phyloP scores from a whole-genome alignment of 2,888 invertebrate species.

The Amblyjoppa proteus region DNA sequence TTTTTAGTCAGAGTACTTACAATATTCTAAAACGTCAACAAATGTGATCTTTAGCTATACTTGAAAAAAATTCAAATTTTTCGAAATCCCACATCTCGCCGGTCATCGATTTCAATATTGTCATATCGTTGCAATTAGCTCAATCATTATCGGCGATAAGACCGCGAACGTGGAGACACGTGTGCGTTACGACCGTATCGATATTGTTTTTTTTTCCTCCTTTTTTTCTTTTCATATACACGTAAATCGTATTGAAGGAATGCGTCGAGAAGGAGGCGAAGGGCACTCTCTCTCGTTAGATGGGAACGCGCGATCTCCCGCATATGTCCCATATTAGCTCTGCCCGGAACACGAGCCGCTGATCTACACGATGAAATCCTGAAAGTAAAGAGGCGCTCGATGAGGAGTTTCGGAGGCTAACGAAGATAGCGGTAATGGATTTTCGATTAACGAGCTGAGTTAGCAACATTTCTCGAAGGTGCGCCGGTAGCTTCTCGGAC shows the following conservation, averaged over 20 bases:
- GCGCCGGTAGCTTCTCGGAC: background rate
- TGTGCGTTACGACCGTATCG: background rate
- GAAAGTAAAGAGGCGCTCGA: conserved; percentile 55
- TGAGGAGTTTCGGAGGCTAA: conserved; percentile 69
- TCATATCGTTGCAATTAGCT: conserved; percentile 1
- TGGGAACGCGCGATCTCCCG: conserved; percentile 41
- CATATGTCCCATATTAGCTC: conserved; percentile 56
- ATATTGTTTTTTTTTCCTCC: background rate
- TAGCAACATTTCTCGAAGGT: conserved; percentile 50
- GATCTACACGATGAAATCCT: conserved; percentile 42
- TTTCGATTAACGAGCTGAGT: conserved; percentile 76
- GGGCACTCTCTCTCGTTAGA: conserved; percentile 55
- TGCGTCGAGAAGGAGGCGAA: conserved; percentile 27
- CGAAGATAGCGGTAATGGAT: conserved; percentile 82
- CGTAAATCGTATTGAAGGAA: conserved; percentile 40
- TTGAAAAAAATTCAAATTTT: too few relatives aligned
- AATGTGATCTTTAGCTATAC: too few relatives aligned
- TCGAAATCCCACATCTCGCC: background rate
- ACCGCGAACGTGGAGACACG: background rate
- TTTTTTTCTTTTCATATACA: background rate
- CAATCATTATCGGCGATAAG: conserved; percentile 7
- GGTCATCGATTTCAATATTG: background rate
- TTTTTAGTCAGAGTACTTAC: too few relatives aligned
- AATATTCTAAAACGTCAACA: too few relatives aligned
- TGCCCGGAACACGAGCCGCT: conserved; percentile 11